Percentiles rank a stretch among this genome's conserved stretches.
phyloP scores from a whole-genome alignment of 2,888 invertebrate genomes.

The Scaptomyza cyrtandrae region DNA sequence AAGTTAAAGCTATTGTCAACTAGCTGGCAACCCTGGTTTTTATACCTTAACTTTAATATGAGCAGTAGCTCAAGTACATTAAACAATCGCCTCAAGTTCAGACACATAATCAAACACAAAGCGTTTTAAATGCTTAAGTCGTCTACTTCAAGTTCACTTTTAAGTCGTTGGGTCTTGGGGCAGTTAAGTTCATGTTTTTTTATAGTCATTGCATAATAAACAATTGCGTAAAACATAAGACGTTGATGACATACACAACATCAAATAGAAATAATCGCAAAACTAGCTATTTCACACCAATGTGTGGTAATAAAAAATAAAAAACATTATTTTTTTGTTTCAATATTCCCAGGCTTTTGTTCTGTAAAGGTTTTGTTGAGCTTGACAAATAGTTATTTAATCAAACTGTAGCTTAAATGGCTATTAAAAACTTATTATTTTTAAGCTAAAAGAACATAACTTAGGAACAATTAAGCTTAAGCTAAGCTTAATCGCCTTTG shows the following conservation, averaged over 20 bases:
- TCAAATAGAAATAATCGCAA: constrained; percentile 36
- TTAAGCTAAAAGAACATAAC: too few relatives aligned
- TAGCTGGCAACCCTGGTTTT: neutral
- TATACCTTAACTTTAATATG: constrained; percentile 25
- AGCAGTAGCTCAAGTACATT: constrained; percentile 35
- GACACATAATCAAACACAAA: constrained; percentile 1
- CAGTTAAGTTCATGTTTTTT: constrained; percentile 23
- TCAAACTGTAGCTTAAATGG: neutral
- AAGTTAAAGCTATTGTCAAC: neutral
- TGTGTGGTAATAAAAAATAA: too few relatives aligned
- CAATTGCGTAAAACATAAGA: constrained; percentile 54
- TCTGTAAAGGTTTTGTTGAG: neutral
- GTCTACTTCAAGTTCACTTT: constrained; percentile 46
- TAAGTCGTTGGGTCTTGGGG: constrained; percentile 30
- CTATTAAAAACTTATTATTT: too few relatives aligned
- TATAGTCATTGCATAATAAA: constrained; percentile 54
- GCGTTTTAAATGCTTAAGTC: constrained; percentile 22
- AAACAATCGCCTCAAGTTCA: constrained; percentile 37
- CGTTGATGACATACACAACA: constrained; percentile 36
- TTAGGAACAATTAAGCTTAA: too few relatives aligned
- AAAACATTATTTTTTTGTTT: too few relatives aligned
- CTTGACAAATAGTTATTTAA: neutral
- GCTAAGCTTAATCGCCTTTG: too few relatives aligned
- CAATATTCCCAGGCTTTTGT: too few relatives aligned
- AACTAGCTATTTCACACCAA: constrained; percentile 10